A percentile compares a stretch with the other conserved stretches of the same genome.
Evolutionary conservation across 1,140 invertebrate genomes (phyloP).

Genomic region (Aphelenchoides fujianensis): DNA sequence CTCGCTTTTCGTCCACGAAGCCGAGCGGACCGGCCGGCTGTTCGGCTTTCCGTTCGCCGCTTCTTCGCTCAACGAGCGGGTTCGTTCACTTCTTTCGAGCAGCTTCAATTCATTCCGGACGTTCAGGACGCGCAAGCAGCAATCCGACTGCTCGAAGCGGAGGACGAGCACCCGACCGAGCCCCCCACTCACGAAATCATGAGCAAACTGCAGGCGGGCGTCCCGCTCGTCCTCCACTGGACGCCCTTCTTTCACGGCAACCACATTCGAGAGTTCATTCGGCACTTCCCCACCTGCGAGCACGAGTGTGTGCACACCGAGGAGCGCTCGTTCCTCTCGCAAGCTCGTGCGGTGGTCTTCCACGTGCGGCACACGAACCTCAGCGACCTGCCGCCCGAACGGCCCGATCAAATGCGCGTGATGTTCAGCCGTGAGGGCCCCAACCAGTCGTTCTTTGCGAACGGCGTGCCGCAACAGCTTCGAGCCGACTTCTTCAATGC

Average conservation of each 20-base stretch:
- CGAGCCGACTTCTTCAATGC: neutral
- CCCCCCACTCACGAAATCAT: neutral
- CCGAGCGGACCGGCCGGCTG: neutral
- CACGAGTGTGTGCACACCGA: neutral
- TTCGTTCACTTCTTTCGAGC: no score
- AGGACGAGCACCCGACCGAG: neutral
- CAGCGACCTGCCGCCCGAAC: neutral
- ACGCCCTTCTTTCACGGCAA: neutral
- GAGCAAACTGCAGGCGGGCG: neutral
- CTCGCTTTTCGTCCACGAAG: neutral
- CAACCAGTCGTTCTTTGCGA: neutral
- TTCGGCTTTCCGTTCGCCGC: neutral
- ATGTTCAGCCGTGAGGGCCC: neutral
- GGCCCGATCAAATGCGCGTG: neutral
- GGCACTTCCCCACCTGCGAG: neutral
- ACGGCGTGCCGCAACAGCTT: neutral
- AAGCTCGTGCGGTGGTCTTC: neutral
- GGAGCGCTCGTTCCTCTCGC: neutral
- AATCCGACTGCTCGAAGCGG: neutral
- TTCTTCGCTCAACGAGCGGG: neutral
- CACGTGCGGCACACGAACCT: neutral
- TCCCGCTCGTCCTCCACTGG: neutral
- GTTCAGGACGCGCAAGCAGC: neutral
- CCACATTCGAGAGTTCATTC: conserved; percentile 1
- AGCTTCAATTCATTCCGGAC: neutral